A percentile compares a stretch with the other conserved stretches of the same genome.
These are phyloP conservation scores for Archilochus colubris DNA, from an alignment of 2,113 vertebrate genomes.

Conservation along the genomic window DNA sequence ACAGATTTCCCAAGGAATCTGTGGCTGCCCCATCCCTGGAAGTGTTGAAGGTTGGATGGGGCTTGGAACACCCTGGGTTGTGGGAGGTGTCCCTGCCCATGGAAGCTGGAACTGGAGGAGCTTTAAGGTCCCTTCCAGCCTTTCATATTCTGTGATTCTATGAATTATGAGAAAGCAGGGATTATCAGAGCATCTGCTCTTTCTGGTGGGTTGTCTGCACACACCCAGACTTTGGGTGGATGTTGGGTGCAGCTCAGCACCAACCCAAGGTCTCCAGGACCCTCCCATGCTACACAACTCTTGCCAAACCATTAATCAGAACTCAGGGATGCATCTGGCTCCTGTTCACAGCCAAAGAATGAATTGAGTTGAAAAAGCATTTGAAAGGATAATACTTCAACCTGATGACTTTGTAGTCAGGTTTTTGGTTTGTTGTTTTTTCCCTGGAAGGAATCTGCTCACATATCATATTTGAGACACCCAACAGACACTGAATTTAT, in stretches of 20 bases:
- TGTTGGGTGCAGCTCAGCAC: background rate
- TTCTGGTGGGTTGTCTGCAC: background rate
- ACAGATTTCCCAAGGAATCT: too few relatives aligned
- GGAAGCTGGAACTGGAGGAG: too few relatives aligned
- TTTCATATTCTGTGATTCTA: too few relatives aligned
- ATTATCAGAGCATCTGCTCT: background rate
- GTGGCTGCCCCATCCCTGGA: too few relatives aligned
- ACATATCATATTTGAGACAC: conserved; percentile 36
- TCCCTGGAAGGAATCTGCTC: conserved; percentile 60
- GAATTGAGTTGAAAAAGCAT: conserved; percentile 18
- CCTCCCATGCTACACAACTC: background rate
- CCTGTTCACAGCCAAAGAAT: conserved; percentile 9
- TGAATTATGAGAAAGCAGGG: too few relatives aligned
- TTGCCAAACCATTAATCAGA: conserved; percentile 49
- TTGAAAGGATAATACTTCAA: conserved; percentile 57
- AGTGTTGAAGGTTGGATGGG: too few relatives aligned
- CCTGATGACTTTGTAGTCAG: conserved; percentile 34
- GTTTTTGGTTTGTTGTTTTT: conserved; percentile 10
- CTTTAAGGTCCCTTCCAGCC: too few relatives aligned
- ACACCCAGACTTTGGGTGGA: background rate
- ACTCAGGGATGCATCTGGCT: conserved; percentile 35
- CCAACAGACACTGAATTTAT: conserved; percentile 37
- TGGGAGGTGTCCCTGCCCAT: too few relatives aligned
- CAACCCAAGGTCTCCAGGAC: background rate
- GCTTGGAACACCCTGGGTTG: too few relatives aligned